Percentiles rank a stretch among this genome's conserved stretches.
Conservation (phyloP, 2,113 vertebrate genomes). For the Phaetusa simplex region DNA sequence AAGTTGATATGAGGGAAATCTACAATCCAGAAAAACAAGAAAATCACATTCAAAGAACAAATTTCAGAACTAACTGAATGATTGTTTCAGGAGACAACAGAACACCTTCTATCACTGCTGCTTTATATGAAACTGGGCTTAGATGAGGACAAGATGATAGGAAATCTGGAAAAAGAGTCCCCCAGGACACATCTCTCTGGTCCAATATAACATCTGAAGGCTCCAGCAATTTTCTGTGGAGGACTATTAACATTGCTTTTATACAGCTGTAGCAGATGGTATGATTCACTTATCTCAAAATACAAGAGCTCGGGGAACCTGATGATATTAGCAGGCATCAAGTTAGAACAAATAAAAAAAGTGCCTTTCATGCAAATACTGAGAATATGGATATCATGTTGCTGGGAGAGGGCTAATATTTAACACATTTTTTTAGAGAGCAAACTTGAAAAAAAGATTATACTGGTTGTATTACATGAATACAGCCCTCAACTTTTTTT, state of each 20-base stretch:
- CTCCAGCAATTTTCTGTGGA: constrained; percentile 42
- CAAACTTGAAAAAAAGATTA: neutral
- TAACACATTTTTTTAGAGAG: neutral
- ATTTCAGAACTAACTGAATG: neutral
- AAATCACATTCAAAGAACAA: neutral
- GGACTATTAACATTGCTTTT: constrained; percentile 38
- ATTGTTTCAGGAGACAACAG: neutral
- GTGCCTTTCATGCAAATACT: constrained; percentile 32
- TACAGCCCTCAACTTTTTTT: neutral
- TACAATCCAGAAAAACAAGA: neutral
- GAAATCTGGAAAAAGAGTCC: constrained; percentile 26
- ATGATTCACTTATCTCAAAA: constrained; percentile 65
- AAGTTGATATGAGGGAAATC: neutral
- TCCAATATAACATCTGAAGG: neutral
- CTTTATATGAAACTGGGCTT: constrained; percentile 2
- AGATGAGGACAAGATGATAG: neutral
- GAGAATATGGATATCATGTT: neutral
- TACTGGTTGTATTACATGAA: neutral
- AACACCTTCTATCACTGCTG: neutral
- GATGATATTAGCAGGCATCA: constrained; percentile 35
- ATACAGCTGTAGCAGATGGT: constrained; percentile 61
- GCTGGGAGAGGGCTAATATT: neutral
- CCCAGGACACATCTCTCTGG: neutral
- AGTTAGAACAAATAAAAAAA: constrained; percentile 44
- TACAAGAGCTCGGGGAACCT: constrained; percentile 49